Percentiles rank a stretch among this genome's conserved stretches.
phyloP scores from a whole-genome alignment of 2,797 vertebrate species.

The Urosaurus nigricauda region DNA sequence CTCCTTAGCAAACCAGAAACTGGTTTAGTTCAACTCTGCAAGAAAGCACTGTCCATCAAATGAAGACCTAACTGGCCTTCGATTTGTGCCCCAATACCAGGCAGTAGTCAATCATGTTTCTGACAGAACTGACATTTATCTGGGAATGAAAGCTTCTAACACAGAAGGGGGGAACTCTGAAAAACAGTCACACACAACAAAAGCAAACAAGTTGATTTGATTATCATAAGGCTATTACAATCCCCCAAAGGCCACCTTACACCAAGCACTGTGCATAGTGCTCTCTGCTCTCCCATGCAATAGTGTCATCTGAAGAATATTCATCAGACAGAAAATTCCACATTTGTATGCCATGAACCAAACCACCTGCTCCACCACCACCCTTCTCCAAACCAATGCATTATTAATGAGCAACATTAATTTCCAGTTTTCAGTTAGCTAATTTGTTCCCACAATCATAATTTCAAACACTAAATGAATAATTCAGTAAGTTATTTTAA shows the following conservation, averaged over 20 bases:
- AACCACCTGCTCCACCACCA: constrained; percentile 26
- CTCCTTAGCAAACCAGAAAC: too few species aligned
- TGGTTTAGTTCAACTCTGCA: too few species aligned
- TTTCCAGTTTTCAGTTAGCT: constrained; percentile 70
- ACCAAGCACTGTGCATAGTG: background rate
- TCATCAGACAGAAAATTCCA: background rate
- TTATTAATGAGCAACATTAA: constrained; percentile 75
- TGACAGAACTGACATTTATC: background rate
- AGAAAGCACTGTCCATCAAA: too few species aligned
- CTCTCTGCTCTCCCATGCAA: background rate
- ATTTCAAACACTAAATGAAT: constrained; percentile 81
- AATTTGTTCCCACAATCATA: constrained; percentile 80
- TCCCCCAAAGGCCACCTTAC: constrained; percentile 8
- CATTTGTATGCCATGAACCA: constrained; percentile 29
- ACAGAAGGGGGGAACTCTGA: background rate
- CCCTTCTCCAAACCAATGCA: constrained; percentile 42
- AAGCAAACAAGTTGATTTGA: background rate
- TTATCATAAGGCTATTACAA: constrained; percentile 3
- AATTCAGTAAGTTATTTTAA: constrained; percentile 82
- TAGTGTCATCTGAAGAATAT: background rate
- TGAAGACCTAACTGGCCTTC: background rate
- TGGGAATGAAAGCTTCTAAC: background rate
- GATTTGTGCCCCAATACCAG: background rate
- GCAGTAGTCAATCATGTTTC: background rate
- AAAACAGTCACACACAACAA: background rate